A percentile compares a stretch with the other conserved stretches of the same genome.
Evolutionary conservation across 2,888 invertebrate species (phyloP).

Genomic region (Pandemis cinnamomeana): DNA sequence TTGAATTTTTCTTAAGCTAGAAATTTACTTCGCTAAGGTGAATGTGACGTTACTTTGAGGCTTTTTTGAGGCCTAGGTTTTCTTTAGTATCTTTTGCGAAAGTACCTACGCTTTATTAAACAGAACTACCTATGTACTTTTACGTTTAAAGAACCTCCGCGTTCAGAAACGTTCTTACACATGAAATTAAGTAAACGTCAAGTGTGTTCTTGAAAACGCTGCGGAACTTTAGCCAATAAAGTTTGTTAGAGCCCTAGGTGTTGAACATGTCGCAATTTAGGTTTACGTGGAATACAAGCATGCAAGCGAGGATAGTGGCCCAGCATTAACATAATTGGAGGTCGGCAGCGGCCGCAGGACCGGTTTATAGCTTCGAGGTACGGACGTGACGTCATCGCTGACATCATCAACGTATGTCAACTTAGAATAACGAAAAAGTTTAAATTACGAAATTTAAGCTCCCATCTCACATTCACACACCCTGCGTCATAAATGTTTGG

Average conservation of each 20-base stretch:
- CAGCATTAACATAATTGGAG: constrained; percentile 80
- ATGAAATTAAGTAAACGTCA: too few species aligned
- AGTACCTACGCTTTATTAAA: too few species aligned
- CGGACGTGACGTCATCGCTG: constrained; percentile 73
- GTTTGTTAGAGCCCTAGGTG: background rate
- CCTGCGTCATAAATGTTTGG: too few species aligned
- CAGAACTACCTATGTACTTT: background rate
- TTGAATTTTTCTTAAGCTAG: too few species aligned
- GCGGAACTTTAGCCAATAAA: too few species aligned
- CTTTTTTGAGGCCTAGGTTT: too few species aligned
- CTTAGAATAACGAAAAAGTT: constrained; percentile 31
- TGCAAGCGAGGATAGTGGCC: constrained; percentile 55
- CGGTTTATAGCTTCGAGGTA: constrained; percentile 67
- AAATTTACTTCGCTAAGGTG: too few species aligned
- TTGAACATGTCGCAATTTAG: constrained; percentile 46
- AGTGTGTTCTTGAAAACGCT: too few species aligned
- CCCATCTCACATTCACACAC: too few species aligned
- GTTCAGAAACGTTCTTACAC: too few species aligned
- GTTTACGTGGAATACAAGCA: constrained; percentile 45
- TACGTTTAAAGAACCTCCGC: background rate
- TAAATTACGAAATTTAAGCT: background rate
- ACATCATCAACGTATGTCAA: constrained; percentile 63
- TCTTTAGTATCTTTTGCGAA: too few species aligned
- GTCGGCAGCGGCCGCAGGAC: constrained; percentile 66
- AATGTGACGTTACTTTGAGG: too few species aligned